Evolutionary conservation across 2,797 vertebrate genomes (phyloP).

Genomic region (Erethizon dorsatum): DNA sequence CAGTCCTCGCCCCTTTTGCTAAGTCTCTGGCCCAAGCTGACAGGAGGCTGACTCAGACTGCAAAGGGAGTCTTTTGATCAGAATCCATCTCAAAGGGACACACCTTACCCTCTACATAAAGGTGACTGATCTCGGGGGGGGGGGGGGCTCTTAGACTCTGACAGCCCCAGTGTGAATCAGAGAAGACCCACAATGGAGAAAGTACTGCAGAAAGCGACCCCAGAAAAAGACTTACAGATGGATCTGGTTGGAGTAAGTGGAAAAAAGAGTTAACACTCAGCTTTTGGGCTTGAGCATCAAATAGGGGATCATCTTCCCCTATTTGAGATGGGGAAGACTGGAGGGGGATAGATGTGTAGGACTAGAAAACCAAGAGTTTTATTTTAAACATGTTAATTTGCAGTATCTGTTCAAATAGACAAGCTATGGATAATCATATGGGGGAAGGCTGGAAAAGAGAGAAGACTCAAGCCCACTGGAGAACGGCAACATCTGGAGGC

Average conservation of each 20-base stretch:
- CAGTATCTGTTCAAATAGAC: background rate
- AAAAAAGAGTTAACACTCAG: background rate
- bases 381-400: background rate
- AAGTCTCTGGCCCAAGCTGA: background rate
- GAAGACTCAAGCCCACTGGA: background rate
- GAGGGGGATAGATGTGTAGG: background rate
- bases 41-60: background rate
- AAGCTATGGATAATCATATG: background rate
- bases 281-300: background rate
- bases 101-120: background rate
- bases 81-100: background rate
- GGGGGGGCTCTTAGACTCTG: background rate
- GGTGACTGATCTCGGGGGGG: background rate
- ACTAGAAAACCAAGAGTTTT: background rate
- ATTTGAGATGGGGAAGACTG: background rate
- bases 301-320: background rate
- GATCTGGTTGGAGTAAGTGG: background rate
- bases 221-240: background rate
- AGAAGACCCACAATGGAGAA: background rate
- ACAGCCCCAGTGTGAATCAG: background rate
- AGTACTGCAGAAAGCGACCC: background rate
- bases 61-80: background rate
- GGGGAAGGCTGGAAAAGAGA: background rate
- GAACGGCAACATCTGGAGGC: background rate
- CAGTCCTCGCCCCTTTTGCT: background rate